These are phyloP conservation scores for Stegastes partitus DNA, from an alignment of 2,113 vertebrate genomes.

Conservation along the genomic window DNA sequence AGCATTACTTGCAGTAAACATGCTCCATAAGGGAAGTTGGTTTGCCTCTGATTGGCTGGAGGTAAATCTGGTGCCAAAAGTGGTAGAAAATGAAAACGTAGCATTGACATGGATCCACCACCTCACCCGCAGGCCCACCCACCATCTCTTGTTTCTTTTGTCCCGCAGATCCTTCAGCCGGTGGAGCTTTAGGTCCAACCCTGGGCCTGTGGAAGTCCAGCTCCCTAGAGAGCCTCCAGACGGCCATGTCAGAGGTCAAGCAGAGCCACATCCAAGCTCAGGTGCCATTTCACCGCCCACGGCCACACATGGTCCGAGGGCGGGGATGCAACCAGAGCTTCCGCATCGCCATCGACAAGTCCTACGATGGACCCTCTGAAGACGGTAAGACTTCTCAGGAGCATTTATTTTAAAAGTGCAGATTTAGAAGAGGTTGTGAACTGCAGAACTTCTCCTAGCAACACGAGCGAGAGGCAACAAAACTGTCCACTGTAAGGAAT, in stretches of 20 bases:
- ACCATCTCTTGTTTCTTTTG: neutral
- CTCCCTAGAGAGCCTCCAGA: conserved; percentile 96
- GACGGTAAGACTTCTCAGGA: conserved; percentile 84
- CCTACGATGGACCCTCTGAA: conserved; percentile 93
- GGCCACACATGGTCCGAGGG: conserved; percentile 91
- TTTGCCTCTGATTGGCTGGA: neutral
- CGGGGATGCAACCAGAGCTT: conserved; percentile 95
- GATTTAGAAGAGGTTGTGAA: no score
- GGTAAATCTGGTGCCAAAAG: neutral
- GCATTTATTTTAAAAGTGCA: neutral
- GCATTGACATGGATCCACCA: no score
- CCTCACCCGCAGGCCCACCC: no score
- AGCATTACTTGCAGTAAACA: no score
- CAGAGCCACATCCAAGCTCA: conserved; percentile 81
- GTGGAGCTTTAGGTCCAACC: conserved; percentile 89
- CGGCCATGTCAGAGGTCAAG: conserved; percentile 90
- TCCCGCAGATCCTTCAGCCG: conserved; percentile 69
- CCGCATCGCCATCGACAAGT: conserved; percentile 94
- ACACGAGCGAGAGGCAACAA: neutral
- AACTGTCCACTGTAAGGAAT: neutral
- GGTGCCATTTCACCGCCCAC: conserved; percentile 91
- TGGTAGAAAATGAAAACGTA: no score
- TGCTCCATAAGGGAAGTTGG: no score
- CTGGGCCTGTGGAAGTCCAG: conserved; percentile 96
- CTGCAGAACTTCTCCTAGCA: no score